phyloP scores from a whole-genome alignment of 2,888 invertebrate genomes.

The Nephrotoma flavescens region DNA sequence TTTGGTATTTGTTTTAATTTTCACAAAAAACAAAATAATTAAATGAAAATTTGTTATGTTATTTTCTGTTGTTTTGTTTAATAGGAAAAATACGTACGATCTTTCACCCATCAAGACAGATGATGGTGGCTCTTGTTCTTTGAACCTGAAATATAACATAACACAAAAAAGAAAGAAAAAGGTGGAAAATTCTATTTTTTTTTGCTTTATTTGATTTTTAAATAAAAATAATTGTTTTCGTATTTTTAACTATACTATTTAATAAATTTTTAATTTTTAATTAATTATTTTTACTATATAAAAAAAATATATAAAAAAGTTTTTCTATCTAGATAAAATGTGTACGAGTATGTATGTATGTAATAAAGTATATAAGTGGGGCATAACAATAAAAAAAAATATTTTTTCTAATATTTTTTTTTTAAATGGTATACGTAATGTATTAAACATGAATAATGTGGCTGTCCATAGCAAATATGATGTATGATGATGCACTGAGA shows the following conservation, averaged over 20 bases:
- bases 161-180: not conserved
- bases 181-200: not conserved
- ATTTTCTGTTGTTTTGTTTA: not conserved
- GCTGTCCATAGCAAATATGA: not conserved
- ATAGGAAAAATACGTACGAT: slow-evolving; percentile 29
- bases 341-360: not conserved
- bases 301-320: not conserved
- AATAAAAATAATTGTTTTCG: not conserved
- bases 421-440: not conserved
- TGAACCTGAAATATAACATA: slow-evolving; percentile 28
- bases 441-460: not conserved
- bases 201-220: not conserved
- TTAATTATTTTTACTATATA: not conserved
- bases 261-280: not conserved
- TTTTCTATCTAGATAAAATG: not conserved
- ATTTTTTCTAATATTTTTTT: not conserved
- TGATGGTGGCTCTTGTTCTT: slow-evolving; percentile 29
- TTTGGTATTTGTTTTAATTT: slow-evolving; percentile 6
- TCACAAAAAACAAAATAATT: slow-evolving; percentile 11
- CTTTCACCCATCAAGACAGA: slow-evolving; percentile 31
- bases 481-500: not conserved
- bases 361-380: not conserved
- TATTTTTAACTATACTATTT: not conserved
- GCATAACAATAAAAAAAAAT: not conserved
- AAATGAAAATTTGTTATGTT: slow-evolving; percentile 3